Evolutionary conservation across 1,140 invertebrate species (phyloP), one percentile per base, ranked within the genome.

Genomic region (Drosophila athabasca): DNA sequence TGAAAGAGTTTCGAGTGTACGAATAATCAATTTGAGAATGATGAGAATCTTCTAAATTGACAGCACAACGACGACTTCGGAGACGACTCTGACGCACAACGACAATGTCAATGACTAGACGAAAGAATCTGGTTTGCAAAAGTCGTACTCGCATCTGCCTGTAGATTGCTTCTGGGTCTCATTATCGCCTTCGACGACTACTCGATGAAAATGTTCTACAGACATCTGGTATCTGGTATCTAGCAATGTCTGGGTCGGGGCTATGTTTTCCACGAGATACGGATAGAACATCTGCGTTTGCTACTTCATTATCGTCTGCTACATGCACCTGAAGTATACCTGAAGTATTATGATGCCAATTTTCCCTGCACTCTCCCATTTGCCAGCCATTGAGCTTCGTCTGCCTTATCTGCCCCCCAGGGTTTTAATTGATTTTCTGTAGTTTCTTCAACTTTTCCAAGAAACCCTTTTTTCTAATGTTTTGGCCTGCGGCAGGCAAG

Each of bases 381-480:
- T 31, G 7, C 11, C 35, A 39, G 13, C n/a, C 17, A 6, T 24
- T 11, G 13, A 64, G 52, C 73, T 73, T 52, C 53, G 61, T 48
- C 52, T 71, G 31, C 13, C 17, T 19, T 41, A 4, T 39, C 35
- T 39, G 35, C 35, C 11, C 3, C 35, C 3, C 35, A 13, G 35
- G 13, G n/a, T 62, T 41, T 80, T 84, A 84, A 85, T 84, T 84
- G 76, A 84, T 77, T 84, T 71, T 64, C 9, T 39, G 35, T 39
- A 39, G 49, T 19, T 55, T 17, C 15, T 41, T 58, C 39, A 76
- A 76, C n/a, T 61, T 69, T 62, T 49, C 15, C 72, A 72, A 39
- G 50, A 62, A 55, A 43, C 53, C 52, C 45, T 67, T 59, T 17
- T 26, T 50, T 26, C 13, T 7, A 9, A 39, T 13, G 24, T 26